These are phyloP conservation scores for Drosophila rhopaloa DNA, from an alignment of 1,140 invertebrate species.

Conservation along the genomic window DNA sequence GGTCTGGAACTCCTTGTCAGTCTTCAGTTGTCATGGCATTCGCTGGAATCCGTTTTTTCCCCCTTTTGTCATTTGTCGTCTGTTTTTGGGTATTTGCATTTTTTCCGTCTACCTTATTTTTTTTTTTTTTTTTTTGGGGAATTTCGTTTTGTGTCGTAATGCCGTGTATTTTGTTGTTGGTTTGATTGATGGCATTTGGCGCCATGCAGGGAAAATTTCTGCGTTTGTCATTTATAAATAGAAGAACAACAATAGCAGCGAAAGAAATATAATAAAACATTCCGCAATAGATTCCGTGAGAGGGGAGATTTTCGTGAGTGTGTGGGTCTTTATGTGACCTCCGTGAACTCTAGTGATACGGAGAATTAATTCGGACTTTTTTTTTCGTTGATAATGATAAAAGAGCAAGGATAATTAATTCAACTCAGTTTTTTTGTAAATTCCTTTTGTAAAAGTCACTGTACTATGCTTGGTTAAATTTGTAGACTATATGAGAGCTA, in stretches of 20 bases:
- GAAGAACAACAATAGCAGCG: slow-evolving; percentile 25
- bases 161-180: slow-evolving; percentile 43
- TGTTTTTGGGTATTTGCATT: slow-evolving; percentile 50
- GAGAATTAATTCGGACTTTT: slow-evolving; percentile 15
- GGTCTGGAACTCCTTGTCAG: slow-evolving; percentile 41
- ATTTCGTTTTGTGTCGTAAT: slow-evolving; percentile 35
- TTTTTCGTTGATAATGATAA: not conserved
- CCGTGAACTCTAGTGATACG: slow-evolving; percentile 32
- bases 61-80: slow-evolving; percentile 24
- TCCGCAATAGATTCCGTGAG: slow-evolving; percentile 30
- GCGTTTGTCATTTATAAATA: slow-evolving; percentile 61
- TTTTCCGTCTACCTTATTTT: slow-evolving; percentile 27
- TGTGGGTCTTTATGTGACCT: slow-evolving; percentile 21
- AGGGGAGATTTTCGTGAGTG: not conserved
- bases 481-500: no score
- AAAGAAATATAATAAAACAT: slow-evolving; percentile 40
- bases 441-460: no score
- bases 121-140: slow-evolving; percentile 6
- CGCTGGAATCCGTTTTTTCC: slow-evolving; percentile 3
- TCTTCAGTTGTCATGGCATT: slow-evolving; percentile 56
- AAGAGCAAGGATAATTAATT: slow-evolving; percentile 8
- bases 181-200: slow-evolving; percentile 61
- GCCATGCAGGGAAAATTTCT: slow-evolving; percentile 40
- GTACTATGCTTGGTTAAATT: no score
- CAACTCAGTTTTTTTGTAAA: no score